Evolutionary conservation across 1,140 invertebrate genomes (phyloP), one percentile per base, ranked within the genome.

Genomic region (Drosophila eugracilis): DNA sequence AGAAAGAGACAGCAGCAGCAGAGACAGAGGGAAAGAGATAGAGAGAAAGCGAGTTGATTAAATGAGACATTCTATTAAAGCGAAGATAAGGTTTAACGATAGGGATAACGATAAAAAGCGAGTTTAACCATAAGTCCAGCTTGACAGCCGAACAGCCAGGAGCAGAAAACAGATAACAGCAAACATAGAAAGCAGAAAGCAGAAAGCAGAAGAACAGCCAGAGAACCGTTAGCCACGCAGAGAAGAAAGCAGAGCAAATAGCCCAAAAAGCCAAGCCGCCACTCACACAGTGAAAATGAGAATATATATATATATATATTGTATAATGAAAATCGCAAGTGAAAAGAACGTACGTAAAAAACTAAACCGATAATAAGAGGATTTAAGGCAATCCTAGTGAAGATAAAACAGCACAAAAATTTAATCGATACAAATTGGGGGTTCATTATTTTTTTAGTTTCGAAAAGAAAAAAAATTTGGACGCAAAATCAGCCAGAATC

Each of bases 401-500:
- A 26, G 45, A 41, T 42, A 19, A 48, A 19, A 36, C 34, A 66
- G 60, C 58, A 65, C 34, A 41, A 62, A 41, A 62, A 44, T 48
- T 57, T 54, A 41, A 73, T 62, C 41, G 24, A 65, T 65, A 49
- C 39, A 75, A 71, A 78, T 63, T 78, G 75, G 79, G 71, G 79
- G 80, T 84, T 75, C 53, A 55, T 48, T 62, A 62, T 83, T 84
- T 73, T 32, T 70, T 57, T 58, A 54, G 47, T 76, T 71, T 58
- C n/a, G 28, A 72, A 45, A 60, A 45, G 39, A 70, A 57, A 77
- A 54, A 36, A 70, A 57, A 77, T 54, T 85, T 85, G 71, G 80
- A 85, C 75, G 80, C 79, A 84, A 84, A 84, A 85, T 45, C 49
- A 80, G 63, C 21, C 52, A 77, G 57, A 75, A 60, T 49, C 63